Evolutionary conservation across 2,113 vertebrate species (phyloP).

Genomic region (Anseranas semipalmata): DNA sequence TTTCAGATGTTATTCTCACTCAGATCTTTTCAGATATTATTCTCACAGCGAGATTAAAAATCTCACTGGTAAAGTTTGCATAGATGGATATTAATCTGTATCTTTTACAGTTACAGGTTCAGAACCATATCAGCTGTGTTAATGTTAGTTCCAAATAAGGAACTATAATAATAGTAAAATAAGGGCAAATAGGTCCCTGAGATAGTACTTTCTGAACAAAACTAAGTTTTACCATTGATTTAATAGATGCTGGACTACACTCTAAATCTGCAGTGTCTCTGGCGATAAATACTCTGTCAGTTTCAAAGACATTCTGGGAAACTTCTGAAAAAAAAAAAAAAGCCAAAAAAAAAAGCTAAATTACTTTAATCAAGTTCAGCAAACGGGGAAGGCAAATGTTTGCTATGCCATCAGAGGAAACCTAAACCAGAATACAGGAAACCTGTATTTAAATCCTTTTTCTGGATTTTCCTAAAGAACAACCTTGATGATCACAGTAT

Average conservation of each 20-base stretch:
- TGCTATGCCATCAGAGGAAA: background rate
- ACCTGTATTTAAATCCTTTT: background rate
- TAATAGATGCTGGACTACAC: background rate
- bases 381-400: background rate
- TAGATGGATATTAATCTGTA: background rate
- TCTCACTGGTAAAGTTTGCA: background rate
- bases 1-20: background rate
- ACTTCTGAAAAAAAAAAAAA: background rate
- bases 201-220: background rate
- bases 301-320: background rate
- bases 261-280: background rate
- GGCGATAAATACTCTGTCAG: background rate
- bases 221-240: background rate
- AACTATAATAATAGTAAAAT: too few species aligned
- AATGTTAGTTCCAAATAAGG: background rate
- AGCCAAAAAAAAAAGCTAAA: background rate
- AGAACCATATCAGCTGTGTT: background rate
- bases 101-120: background rate
- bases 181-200: background rate
- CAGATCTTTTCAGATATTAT: too few species aligned
- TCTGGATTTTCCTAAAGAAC: background rate
- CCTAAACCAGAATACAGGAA: background rate
- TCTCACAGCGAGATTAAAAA: too few species aligned
- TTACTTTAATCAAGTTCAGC: background rate
- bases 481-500: background rate